phyloP scores from a whole-genome alignment of 2,113 vertebrate species.

The Trogon surrucura region DNA sequence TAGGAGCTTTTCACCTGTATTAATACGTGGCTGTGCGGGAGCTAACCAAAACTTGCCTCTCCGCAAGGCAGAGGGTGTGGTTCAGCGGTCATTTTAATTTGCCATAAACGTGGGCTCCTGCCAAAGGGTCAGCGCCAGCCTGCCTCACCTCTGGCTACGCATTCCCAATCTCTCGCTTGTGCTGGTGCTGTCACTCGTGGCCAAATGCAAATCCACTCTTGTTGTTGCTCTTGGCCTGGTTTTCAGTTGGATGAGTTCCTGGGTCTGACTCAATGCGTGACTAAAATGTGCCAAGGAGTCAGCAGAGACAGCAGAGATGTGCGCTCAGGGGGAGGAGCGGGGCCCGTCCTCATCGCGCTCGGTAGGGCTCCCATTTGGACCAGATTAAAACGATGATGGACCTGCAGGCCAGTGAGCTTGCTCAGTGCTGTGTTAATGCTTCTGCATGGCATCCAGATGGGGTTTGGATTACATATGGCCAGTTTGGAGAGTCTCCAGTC shows the following conservation, averaged over 20 bases:
- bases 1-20: background rate
- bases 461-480: background rate
- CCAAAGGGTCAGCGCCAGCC: background rate
- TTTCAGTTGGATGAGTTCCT: conserved; percentile 28
- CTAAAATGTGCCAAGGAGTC: background rate
- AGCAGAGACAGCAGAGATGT: accelerated
- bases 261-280: background rate
- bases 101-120: background rate
- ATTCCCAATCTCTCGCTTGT: background rate
- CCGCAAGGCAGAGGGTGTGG: background rate
- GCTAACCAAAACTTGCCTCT: background rate
- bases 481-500: background rate
- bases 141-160: background rate
- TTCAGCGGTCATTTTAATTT: background rate
- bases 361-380: background rate
- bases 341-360: accelerated
- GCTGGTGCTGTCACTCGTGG: background rate
- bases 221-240: conserved; percentile 6
- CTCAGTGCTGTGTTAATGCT: background rate
- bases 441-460: background rate
- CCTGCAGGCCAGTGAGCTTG: accelerated
- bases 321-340: background rate
- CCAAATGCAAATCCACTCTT: background rate
- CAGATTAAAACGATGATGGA: background rate
- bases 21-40: background rate